These are phyloP conservation scores for Gallinago stenura DNA, from an alignment of 2,797 vertebrate species.

Conservation along the genomic window DNA sequence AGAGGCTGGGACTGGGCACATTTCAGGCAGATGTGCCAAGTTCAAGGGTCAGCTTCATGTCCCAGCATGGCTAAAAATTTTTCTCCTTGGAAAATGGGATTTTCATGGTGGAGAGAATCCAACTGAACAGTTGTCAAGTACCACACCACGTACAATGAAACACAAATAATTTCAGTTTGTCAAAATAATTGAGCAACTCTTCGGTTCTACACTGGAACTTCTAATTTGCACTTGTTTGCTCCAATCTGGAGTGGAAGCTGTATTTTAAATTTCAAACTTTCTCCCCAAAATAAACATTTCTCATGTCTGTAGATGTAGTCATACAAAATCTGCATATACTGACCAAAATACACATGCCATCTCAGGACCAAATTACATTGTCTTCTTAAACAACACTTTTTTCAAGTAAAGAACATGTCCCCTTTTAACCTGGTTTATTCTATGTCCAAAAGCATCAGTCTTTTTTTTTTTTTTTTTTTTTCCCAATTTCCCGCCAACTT, in stretches of 20 bases:
- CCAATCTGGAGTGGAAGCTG: neutral
- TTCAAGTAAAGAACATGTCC: neutral
- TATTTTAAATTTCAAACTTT: neutral
- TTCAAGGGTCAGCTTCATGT: neutral
- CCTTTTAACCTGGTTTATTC: neutral
- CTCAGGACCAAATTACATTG: neutral
- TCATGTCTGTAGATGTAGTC: neutral
- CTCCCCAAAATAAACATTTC: neutral
- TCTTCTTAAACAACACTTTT: neutral
- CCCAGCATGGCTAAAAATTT: neutral
- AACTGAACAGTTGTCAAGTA: neutral
- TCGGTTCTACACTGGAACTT: neutral
- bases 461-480: neutral
- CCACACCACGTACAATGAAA: neutral
- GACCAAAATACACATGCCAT: neutral
- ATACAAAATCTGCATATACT: neutral
- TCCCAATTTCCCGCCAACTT: neutral
- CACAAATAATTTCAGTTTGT: neutral
- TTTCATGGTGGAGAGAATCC: neutral
- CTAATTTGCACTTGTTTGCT: neutral
- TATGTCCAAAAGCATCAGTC: neutral
- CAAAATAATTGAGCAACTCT: neutral
- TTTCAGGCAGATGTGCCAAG: accelerated
- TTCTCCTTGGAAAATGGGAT: neutral
- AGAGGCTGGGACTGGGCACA: accelerated